These are phyloP conservation scores for Halichoeres trimaculatus DNA, from an alignment of 2,113 vertebrate species.

Conservation along the genomic window DNA sequence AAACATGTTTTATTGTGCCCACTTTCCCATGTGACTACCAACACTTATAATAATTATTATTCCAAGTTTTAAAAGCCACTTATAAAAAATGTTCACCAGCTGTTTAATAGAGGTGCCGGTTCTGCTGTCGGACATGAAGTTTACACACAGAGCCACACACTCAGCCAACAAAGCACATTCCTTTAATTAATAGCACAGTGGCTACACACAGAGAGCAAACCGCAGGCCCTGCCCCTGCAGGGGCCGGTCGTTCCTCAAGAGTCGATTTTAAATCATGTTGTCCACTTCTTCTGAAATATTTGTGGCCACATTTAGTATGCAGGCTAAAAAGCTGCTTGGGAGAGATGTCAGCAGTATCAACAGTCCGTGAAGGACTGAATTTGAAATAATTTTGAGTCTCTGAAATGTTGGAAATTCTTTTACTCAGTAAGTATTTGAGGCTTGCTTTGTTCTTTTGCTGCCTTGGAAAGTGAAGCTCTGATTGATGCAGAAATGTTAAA, in stretches of 20 bases:
- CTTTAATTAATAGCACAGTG: conserved; percentile 80
- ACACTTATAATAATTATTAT: conserved; percentile 49
- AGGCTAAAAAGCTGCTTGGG: conserved; percentile 10
- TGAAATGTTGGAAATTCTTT: conserved; percentile 44
- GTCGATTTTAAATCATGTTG: conserved; percentile 56
- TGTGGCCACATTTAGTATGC: conserved; percentile 45
- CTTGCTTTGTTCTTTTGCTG: conserved; percentile 7
- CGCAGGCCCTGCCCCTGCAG: conserved; percentile 46
- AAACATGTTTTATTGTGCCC: conserved; percentile 6
- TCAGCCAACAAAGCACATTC: conserved; percentile 77
- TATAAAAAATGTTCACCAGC: conserved; percentile 57
- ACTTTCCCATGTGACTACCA: conserved; percentile 13
- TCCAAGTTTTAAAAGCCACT: conserved; percentile 38
- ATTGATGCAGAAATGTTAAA: conserved; percentile 31
- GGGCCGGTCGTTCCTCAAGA: conserved; percentile 53
- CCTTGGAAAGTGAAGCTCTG: conserved; percentile 26
- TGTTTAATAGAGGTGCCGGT: conserved; percentile 70
- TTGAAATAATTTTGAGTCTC: conserved; percentile 52
- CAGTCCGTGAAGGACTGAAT: conserved; percentile 8
- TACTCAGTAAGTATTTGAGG: conserved; percentile 13
- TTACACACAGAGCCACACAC: conserved; percentile 72
- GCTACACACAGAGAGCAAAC: conserved; percentile 69
- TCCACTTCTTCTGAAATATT: conserved; percentile 47
- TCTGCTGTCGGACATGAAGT: conserved; percentile 58
- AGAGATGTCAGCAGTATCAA: conserved; percentile 22